These are phyloP conservation scores for Pegoplata infirma DNA, from an alignment of 2,888 invertebrate species.

Conservation along the genomic window DNA sequence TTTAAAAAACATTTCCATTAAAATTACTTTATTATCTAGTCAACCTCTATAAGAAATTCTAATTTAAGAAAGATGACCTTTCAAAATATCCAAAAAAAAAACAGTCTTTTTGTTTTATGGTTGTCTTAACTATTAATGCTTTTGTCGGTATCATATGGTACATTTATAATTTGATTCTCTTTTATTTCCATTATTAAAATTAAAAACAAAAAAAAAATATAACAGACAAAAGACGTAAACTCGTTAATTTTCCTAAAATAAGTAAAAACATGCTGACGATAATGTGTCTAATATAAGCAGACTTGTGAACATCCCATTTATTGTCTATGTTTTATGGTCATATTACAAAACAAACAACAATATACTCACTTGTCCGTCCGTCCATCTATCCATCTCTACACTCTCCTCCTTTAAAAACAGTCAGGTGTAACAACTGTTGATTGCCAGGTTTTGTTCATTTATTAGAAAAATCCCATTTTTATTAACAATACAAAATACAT, in stretches of 20 bases:
- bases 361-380: too few relatives aligned
- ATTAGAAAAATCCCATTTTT: slow-evolving; percentile 33
- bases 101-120: too few relatives aligned
- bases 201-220: neutral
- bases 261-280: slow-evolving; percentile 21
- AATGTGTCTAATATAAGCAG: slow-evolving; percentile 2
- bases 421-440: slow-evolving; percentile 53
- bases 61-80: neutral
- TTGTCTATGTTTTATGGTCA: too few relatives aligned
- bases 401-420: neutral
- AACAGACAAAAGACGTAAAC: neutral
- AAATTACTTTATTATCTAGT: neutral
- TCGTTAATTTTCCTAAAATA: slow-evolving; percentile 16
- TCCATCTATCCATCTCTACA: too few relatives aligned
- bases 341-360: too few relatives aligned
- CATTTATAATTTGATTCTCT: neutral
- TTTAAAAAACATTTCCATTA: too few relatives aligned
- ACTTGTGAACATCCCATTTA: neutral
- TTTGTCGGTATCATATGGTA: neutral
- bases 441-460: slow-evolving; percentile 39
- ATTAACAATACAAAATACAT: slow-evolving; percentile 24
- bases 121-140: slow-evolving; percentile 14
- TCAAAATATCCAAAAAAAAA: slow-evolving; percentile 25
- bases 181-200: neutral
- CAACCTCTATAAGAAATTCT: neutral